Base-by-base conservation (phyloP, 2,888 invertebrate genomes). In the Cosmorhoe ocellata region DNA sequence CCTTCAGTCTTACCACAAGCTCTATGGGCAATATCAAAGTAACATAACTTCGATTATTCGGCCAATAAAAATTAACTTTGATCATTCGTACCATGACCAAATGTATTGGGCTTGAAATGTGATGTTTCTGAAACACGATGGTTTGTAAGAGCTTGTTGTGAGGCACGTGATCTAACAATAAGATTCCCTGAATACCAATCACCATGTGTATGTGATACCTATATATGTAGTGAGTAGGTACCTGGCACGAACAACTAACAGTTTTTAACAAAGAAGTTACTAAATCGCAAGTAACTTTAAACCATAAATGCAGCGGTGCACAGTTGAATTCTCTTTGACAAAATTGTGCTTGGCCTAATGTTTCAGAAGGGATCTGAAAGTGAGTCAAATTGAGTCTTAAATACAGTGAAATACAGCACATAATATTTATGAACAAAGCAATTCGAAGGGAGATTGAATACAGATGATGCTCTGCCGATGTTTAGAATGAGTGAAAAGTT, bases 331-430 rank as follows among this genome's bases (percentile, higher is more conserved):
- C 24, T 2, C 22, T 9, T 24, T 26, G 9, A n/a, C 27, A 9
- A 36, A 11, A 24, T 8, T 24, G 2, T 11, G n/a, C 22, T 11
- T 3, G 9, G 27, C 9, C 22, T 24, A 11, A 38, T 10, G 12
- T 41, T 32, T 24, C 7, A 18, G 10, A 22, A 7, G 24, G 10
- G 14, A 4, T n/a, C 14, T 13, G 12, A 5, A 13, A 6, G 10
- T 7, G 27, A 38, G 11, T 22, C 9, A 41, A 22, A 32, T 32
- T 41, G 40, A 31, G 22, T 33, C 27, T 27, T 5, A 42, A 26
- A n/a, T 10, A n/a, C 10, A 27, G 10, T 9, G 32, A 9, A 8
- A 0, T 33, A 42, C 10, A 42, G 42, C 7, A 10, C 26, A n/a
- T n/a, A n/a, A n/a, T n/a, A 33, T 33, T 33, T 40, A 18, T 4